These are phyloP conservation scores for Cinara cedri DNA, from an alignment of 2,888 invertebrate genomes.

Conservation along the genomic window DNA sequence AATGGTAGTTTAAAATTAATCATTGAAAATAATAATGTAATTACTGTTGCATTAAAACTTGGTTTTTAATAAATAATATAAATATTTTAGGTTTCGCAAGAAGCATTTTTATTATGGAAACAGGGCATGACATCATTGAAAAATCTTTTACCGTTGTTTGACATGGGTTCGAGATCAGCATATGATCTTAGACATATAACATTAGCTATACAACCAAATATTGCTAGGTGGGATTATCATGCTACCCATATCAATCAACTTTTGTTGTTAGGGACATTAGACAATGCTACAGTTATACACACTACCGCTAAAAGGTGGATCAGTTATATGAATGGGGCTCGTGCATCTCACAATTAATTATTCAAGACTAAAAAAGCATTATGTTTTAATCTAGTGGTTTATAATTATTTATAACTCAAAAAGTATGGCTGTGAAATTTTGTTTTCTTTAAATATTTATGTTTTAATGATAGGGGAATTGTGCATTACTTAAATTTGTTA, in stretches of 20 bases:
- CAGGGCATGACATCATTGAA: constrained; percentile 88
- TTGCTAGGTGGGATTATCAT: constrained; percentile 99
- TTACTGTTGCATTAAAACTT: no score
- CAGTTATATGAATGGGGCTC: constrained; percentile 92
- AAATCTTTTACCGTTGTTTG: constrained; percentile 85
- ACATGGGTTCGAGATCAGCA: constrained; percentile 93
- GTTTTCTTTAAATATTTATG: neutral
- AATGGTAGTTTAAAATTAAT: neutral
- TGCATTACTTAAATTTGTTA: constrained; percentile 18
- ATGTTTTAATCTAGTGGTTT: constrained; percentile 4
- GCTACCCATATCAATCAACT: constrained; percentile 97
- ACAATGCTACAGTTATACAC: constrained; percentile 79
- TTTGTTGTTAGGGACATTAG: constrained; percentile 83
- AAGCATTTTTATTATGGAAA: constrained; percentile 78
- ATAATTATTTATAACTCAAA: neutral
- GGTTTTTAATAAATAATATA: neutral
- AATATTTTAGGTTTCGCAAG: constrained; percentile 67
- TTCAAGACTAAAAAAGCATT: neutral
- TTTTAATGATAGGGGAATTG: constrained; percentile 5
- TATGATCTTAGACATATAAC: constrained; percentile 96
- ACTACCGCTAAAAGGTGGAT: constrained; percentile 91
- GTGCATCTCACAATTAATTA: constrained; percentile 89
- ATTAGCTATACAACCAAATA: constrained; percentile 85
- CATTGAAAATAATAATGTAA: no score
- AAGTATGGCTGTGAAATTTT: constrained; percentile 31